Evolutionary conservation across 2,113 vertebrate genomes (phyloP), one percentile per base, ranked within the genome.

Genomic region (Procapra przewalskii): DNA sequence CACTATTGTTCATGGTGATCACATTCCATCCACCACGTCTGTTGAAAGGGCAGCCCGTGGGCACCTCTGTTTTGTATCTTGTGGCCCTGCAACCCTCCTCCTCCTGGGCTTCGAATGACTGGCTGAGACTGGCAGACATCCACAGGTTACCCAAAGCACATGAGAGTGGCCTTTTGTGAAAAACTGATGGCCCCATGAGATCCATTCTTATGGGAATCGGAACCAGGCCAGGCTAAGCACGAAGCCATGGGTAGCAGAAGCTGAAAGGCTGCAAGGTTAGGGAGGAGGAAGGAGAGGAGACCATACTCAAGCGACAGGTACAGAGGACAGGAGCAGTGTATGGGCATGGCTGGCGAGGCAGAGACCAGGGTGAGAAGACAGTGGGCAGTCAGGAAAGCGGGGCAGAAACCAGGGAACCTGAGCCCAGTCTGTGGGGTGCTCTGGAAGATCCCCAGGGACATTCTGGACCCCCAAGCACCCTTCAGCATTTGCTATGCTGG

Each of bases 261-360:
- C 12, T 5, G 10, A 55, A 77, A 64, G 50, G 27, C 25, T 19
- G 17, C 14, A 1, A 16, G 5, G 7, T 52, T 54, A 17, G 94
- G 10, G 29, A 52, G 88, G 82, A 62, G 80, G 36, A 29, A 2
- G 43, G 62, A 82, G 82, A 62, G 84, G 52, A 15, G 54, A 52
- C 40, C 31, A 25, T 0, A 23, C 4, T 17, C 23, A 71, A 23
- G 27, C 5, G 1, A 16, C 1, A 1, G 84, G 50, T 7, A 6
- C 0, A 15, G 48, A 0, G 12, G 0, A 0, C 23, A 0, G 12
- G 60, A 16, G 50, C 16, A 9, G 3, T 1, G 29, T 11, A 7
- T 40, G 27, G 33, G 11, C 36, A 36, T 29, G 52, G 45, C 55
- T 8, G 55, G 48, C 2, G 12, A 31, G 75, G 55, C 59, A 79